Percentiles rank a stretch among this genome's conserved stretches.
These are phyloP conservation scores for Synanthedon tipuliformis DNA, from an alignment of 2,888 invertebrate species.

Conservation along the genomic window DNA sequence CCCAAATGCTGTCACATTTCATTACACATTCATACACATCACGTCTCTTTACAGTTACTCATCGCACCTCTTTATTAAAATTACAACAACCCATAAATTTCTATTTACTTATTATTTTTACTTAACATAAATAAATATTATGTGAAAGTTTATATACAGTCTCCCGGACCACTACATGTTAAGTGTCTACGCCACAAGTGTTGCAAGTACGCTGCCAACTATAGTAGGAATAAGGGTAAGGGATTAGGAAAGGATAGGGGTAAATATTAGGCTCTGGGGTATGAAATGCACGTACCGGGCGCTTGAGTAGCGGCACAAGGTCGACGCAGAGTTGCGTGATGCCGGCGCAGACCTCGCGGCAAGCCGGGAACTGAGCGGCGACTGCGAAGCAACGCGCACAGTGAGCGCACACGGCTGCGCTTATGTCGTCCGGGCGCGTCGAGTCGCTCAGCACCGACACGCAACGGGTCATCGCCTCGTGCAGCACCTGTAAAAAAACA, in stretches of 20 bases:
- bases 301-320: constrained; percentile 42
- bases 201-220: too few species aligned
- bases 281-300: background rate
- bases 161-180: too few species aligned
- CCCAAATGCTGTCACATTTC: constrained; percentile 77
- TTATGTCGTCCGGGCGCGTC: constrained; percentile 80
- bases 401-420: constrained; percentile 92
- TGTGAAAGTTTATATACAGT: too few species aligned
- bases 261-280: background rate
- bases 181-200: too few species aligned
- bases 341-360: constrained; percentile 87
- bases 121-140: too few species aligned
- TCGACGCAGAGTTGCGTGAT: constrained; percentile 90
- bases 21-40: constrained; percentile 1
- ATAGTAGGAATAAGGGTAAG: too few species aligned
- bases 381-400: constrained; percentile 95
- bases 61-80: too few species aligned
- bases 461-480: constrained; percentile 94
- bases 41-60: background rate
- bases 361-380: constrained; percentile 92
- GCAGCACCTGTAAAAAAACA: constrained; percentile 70
- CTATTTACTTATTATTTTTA: too few species aligned
- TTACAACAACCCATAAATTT: background rate
- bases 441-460: constrained; percentile 88
- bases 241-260: too few species aligned